Conservation (phyloP, 2,888 invertebrate species). For the Calliscelio sp. region DNA sequence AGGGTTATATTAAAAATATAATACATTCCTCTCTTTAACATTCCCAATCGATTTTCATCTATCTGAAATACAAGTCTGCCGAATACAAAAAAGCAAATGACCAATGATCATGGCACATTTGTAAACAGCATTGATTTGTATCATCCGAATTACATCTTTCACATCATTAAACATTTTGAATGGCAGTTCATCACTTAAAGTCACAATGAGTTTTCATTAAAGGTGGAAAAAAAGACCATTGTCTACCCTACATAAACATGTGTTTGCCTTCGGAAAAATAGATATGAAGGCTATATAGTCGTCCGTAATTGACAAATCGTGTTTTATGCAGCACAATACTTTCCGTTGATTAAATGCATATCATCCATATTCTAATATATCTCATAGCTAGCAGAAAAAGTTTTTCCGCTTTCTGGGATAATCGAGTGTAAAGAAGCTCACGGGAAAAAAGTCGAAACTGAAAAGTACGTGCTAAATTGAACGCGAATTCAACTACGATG, state of each 20-base stretch:
- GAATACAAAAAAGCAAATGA: too few species aligned
- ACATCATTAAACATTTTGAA: slow-evolving; percentile 34
- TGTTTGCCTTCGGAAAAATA: slow-evolving; percentile 16
- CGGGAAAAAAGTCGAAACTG: too few species aligned
- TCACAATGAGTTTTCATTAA: slow-evolving; percentile 15
- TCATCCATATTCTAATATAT: slow-evolving; percentile 29
- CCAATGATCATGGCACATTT: slow-evolving; percentile 31
- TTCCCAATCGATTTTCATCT: too few species aligned
- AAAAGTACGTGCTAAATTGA: too few species aligned
- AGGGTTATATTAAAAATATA: too few species aligned
- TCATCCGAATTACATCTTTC: slow-evolving; percentile 32
- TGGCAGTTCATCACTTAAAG: slow-evolving; percentile 35
- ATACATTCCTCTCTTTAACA: too few species aligned
- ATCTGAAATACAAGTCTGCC: too few species aligned
- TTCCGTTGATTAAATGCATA: slow-evolving; percentile 38
- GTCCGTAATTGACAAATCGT: slow-evolving; percentile 39
- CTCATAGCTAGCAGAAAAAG: too few species aligned
- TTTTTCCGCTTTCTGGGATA: too few species aligned
- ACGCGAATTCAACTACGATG: neutral
- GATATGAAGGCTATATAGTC: slow-evolving; percentile 21
- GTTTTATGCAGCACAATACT: slow-evolving; percentile 20
- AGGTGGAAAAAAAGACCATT: slow-evolving; percentile 16
- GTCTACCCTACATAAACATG: slow-evolving; percentile 34
- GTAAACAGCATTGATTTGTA: slow-evolving; percentile 32
- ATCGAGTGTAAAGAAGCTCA: too few species aligned